Percentiles rank a stretch among this genome's conserved stretches.
phyloP scores from a whole-genome alignment of 1,140 invertebrate genomes.

The Drosophila watanabei region DNA sequence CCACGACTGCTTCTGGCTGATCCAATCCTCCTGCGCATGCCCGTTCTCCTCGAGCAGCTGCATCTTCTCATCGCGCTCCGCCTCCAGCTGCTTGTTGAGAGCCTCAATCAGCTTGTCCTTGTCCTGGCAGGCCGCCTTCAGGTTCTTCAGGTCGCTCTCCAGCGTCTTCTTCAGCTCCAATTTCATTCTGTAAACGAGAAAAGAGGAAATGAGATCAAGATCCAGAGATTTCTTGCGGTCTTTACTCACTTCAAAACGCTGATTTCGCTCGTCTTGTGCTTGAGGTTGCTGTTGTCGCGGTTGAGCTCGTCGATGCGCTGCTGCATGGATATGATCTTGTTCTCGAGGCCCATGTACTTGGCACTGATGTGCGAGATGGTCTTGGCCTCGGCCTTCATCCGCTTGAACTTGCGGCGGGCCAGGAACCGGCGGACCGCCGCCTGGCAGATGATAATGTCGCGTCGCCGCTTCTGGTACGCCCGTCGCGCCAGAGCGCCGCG shows the following conservation, averaged over 20 bases:
- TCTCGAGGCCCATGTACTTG: constrained; percentile 98
- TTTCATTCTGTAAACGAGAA: constrained; percentile 87
- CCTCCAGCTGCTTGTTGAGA: constrained; percentile 87
- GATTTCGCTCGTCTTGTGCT: constrained; percentile 89
- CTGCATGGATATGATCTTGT: constrained; percentile 98
- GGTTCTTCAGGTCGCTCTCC: constrained; percentile 91
- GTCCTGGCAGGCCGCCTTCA: constrained; percentile 87
- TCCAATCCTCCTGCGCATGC: constrained; percentile 87
- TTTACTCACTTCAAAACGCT: constrained; percentile 88
- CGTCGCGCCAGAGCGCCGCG: constrained; percentile 92
- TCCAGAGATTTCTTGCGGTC: background rate
- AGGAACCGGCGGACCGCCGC: constrained; percentile 91
- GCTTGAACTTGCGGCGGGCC: constrained; percentile 93
- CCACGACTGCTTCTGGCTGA: constrained; percentile 87
- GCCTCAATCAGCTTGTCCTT: constrained; percentile 88
- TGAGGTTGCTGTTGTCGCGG: constrained; percentile 89
- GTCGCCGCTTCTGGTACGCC: constrained; percentile 88
- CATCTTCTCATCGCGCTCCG: constrained; percentile 92
- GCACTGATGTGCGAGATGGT: constrained; percentile 98
- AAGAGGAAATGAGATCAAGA: constrained; percentile 23
- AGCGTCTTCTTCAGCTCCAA: constrained; percentile 89
- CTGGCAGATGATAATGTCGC: constrained; percentile 93
- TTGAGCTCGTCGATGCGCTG: constrained; percentile 95
- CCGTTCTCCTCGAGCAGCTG: constrained; percentile 90
- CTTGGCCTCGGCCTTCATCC: constrained; percentile 95